These are phyloP conservation scores for Apodemia arnacis DNA, from an alignment of 2,888 invertebrate species.

Conservation along the genomic window DNA sequence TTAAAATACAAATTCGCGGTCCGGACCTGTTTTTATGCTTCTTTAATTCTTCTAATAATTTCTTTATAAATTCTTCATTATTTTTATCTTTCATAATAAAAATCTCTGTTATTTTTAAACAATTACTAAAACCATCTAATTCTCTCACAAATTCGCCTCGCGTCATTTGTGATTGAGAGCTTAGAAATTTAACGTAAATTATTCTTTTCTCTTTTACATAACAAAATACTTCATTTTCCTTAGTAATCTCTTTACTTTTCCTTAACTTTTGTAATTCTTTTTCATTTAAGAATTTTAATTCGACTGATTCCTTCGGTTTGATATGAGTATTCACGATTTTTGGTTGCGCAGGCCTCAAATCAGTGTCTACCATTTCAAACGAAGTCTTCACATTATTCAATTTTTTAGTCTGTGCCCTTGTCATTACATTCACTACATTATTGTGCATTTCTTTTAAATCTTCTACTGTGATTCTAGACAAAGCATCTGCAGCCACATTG, in stretches of 20 bases:
- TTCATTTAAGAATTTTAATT: slow-evolving; percentile 27
- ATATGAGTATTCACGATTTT: slow-evolving; percentile 53
- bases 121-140: slow-evolving; percentile 44
- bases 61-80: slow-evolving; percentile 55
- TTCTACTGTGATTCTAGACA: too few relatives aligned
- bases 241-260: slow-evolving; percentile 14
- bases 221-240: slow-evolving; percentile 34
- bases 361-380: slow-evolving; percentile 31
- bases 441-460: too few relatives aligned
- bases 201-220: slow-evolving; percentile 26
- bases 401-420: slow-evolving; percentile 40
- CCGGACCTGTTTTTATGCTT: slow-evolving; percentile 38
- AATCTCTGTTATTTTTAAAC: slow-evolving; percentile 42
- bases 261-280: slow-evolving; percentile 23
- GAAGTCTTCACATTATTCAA: not conserved
- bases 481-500: too few relatives aligned
- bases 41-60: slow-evolving; percentile 54
- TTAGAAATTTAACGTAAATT: slow-evolving; percentile 33
- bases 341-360: slow-evolving; percentile 53
- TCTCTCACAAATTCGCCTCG: slow-evolving; percentile 52
- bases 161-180: slow-evolving; percentile 34
- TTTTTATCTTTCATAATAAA: slow-evolving; percentile 57
- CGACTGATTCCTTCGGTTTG: slow-evolving; percentile 50
- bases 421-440: slow-evolving; percentile 4
- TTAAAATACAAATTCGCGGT: slow-evolving; percentile 45